A percentile compares a stretch with the other conserved stretches of the same genome.
Conservation (phyloP, 2,888 invertebrate species). For the Adelognathus sp. region DNA sequence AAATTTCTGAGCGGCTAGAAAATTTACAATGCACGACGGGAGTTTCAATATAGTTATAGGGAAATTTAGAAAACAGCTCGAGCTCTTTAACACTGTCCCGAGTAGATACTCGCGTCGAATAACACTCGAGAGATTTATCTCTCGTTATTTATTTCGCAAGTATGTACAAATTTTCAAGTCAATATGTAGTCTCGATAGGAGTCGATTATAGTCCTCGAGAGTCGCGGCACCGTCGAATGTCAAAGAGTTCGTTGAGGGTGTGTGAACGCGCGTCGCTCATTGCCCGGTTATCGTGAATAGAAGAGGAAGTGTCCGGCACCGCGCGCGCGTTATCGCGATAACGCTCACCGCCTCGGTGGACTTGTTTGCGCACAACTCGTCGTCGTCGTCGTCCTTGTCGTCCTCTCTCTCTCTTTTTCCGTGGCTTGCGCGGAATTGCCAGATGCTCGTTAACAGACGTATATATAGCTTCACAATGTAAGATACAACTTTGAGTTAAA, state of each 20-base stretch:
- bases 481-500: neutral
- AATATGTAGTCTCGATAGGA: conserved; percentile 22
- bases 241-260: neutral
- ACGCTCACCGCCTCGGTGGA: neutral
- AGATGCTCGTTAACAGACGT: neutral
- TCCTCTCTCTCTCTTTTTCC: neutral
- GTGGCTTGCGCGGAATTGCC: neutral
- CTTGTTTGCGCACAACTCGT: conserved; percentile 36
- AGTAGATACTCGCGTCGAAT: conserved; percentile 29
- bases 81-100: too few relatives aligned
- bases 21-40: too few relatives aligned
- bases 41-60: too few relatives aligned
- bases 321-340: conserved; percentile 51
- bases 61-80: too few relatives aligned
- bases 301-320: conserved; percentile 49
- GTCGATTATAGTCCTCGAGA: conserved; percentile 45
- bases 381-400: conserved; percentile 12
- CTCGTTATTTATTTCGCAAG: conserved; percentile 33
- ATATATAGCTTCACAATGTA: neutral
- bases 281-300: conserved; percentile 44
- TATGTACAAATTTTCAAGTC: conserved; percentile 26
- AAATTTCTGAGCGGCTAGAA: neutral
- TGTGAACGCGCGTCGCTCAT: conserved; percentile 25
- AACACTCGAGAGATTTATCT: conserved; percentile 20
- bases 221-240: neutral